A percentile compares a stretch with the other conserved stretches of the same genome.
These are phyloP conservation scores for Cassiopea andromeda DNA, from an alignment of 30 jellyfish, hydroid and myxozoan species.

Conservation along the genomic window DNA sequence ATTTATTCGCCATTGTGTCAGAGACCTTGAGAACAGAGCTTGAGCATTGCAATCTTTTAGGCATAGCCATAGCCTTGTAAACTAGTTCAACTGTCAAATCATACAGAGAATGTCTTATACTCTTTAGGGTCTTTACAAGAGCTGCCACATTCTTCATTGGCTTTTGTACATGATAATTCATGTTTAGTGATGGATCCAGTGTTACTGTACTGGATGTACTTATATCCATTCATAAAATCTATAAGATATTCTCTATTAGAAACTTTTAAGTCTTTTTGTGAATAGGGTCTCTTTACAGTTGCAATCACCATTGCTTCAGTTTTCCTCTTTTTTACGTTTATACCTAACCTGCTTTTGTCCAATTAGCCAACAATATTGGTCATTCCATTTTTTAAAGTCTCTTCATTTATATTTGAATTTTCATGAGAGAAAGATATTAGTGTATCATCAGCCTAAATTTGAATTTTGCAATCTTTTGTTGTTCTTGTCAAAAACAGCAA, in stretches of 20 bases:
- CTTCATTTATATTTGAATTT: constrained; percentile 31
- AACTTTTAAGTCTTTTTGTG: not conserved
- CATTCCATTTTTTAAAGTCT: constrained; percentile 36
- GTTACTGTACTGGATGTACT: not conserved
- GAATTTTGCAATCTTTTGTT: constrained; percentile 34
- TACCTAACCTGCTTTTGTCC: constrained; percentile 30
- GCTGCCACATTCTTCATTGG: constrained; percentile 4
- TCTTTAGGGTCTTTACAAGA: not conserved
- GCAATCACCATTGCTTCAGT: constrained; percentile 46
- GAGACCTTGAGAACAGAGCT: not conserved
- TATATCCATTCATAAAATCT: not conserved
- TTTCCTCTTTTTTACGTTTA: constrained; percentile 20
- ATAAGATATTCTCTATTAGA: not conserved
- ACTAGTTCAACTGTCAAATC: not conserved
- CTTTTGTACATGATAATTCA: not conserved
- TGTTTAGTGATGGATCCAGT: constrained; percentile 36
- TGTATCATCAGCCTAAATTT: constrained; percentile 54
- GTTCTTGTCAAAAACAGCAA: constrained; percentile 49
- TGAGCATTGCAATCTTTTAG: not conserved
- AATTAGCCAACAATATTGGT: constrained; percentile 32
- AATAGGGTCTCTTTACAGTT: constrained; percentile 9
- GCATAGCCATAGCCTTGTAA: not conserved
- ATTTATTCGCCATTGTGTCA: not conserved
- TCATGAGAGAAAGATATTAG: constrained; percentile 56
- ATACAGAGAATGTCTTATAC: not conserved